A percentile compares a stretch with the other conserved stretches of the same genome.
Conservation (phyloP, 2,888 invertebrate genomes). For the Melanostoma scalare region DNA sequence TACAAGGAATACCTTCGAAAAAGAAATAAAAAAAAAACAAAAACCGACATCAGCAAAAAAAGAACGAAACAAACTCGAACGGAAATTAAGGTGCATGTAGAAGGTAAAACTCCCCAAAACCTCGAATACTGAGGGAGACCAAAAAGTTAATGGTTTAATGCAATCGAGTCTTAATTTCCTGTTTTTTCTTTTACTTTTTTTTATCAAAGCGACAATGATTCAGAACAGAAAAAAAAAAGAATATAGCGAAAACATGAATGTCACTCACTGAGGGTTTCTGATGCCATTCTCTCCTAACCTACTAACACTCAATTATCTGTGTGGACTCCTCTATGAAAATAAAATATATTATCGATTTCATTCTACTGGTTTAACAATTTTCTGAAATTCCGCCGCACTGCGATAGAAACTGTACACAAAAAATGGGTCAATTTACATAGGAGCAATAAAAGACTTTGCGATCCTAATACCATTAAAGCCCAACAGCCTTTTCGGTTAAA, state of each 20-base stretch:
- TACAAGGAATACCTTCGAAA: too few relatives aligned
- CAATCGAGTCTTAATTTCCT: conserved; percentile 41
- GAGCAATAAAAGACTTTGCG: conserved; percentile 4
- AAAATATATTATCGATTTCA: conserved; percentile 27
- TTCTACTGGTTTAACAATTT: conserved; percentile 3
- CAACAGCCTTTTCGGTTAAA: conserved; percentile 15
- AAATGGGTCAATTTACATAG: conserved; percentile 25
- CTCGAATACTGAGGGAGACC: background rate
- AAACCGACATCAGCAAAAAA: background rate
- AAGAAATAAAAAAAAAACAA: background rate
- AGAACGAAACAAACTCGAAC: conserved; percentile 3
- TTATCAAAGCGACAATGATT: background rate
- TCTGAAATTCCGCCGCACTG: background rate
- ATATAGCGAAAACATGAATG: background rate
- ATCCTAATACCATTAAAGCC: conserved; percentile 3
- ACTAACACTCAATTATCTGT: conserved; percentile 7
- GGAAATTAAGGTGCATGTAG: conserved; percentile 49
- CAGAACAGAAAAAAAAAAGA: background rate
- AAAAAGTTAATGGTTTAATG: conserved; percentile 42
- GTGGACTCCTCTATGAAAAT: conserved; percentile 10
- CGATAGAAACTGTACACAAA: background rate
- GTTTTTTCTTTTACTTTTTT: too few relatives aligned
- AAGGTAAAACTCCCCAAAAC: background rate
- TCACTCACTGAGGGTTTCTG: conserved; percentile 2
- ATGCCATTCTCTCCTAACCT: background rate